Evolutionary conservation across 1,140 invertebrate species (phyloP).

Genomic region (Lithobius niger): DNA sequence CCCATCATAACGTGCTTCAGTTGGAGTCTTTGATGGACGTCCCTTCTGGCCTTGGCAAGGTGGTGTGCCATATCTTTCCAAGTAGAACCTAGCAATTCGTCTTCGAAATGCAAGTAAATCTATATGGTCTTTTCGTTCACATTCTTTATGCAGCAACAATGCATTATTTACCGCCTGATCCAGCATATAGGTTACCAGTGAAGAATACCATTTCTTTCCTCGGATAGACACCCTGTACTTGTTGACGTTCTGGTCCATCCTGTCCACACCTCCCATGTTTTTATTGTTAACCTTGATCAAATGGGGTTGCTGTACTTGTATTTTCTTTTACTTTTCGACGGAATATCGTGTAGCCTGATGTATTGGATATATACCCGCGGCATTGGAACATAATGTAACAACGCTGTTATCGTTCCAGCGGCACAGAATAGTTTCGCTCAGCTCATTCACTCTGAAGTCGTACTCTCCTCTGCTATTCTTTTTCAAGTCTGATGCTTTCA

Average conservation of each 20-base stretch:
- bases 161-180: constrained; percentile 26
- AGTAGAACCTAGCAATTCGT: constrained; percentile 14
- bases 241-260: constrained; percentile 24
- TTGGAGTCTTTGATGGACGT: constrained; percentile 6
- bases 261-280: constrained; percentile 25
- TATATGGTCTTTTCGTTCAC: constrained; percentile 17
- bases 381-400: constrained; percentile 19
- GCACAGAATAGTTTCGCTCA: neutral
- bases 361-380: constrained; percentile 12
- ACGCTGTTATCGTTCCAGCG: constrained; percentile 22
- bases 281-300: constrained; percentile 20
- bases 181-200: constrained; percentile 22
- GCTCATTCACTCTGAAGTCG: neutral
- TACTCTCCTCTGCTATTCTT: neutral
- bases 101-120: constrained; percentile 21
- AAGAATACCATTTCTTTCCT: constrained; percentile 28
- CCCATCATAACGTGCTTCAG: constrained; percentile 16
- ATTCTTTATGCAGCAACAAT: constrained; percentile 22
- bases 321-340: constrained; percentile 12
- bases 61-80: constrained; percentile 18
- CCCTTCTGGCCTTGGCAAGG: constrained; percentile 3
- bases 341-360: constrained; percentile 14
- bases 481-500: neutral
- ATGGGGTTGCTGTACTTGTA: constrained; percentile 20
- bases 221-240: constrained; percentile 21